Conservation (phyloP, 2,888 invertebrate genomes). For the Cheilosia variabilis region DNA sequence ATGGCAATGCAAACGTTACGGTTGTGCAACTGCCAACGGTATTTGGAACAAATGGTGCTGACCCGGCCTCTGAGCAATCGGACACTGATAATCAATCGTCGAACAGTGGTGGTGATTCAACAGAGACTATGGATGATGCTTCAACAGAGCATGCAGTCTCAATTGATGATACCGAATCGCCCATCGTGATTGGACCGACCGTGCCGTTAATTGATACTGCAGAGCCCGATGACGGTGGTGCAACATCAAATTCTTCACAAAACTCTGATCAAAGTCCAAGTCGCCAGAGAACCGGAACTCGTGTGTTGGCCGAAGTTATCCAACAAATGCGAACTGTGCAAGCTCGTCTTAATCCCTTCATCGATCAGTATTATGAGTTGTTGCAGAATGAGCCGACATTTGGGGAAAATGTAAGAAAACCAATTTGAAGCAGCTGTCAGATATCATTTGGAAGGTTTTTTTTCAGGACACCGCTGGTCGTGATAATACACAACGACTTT, state of each 20-base stretch:
- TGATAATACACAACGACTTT: conserved; percentile 87
- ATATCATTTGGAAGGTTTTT: conserved; percentile 8
- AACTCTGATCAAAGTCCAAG: conserved; percentile 68
- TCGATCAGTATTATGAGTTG: conserved; percentile 87
- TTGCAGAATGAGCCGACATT: conserved; percentile 86
- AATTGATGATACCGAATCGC: conserved; percentile 12
- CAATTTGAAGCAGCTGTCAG: conserved; percentile 1
- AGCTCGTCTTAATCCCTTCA: conserved; percentile 87
- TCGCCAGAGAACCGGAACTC: conserved; percentile 81
- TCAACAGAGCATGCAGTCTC: conserved; percentile 19
- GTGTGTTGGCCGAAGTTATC: conserved; percentile 81
- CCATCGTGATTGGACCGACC: conserved; percentile 24
- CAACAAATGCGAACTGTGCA: conserved; percentile 82
- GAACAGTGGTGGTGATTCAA: conserved; percentile 46
- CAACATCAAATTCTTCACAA: conserved; percentile 64
- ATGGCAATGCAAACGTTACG: conserved; percentile 82
- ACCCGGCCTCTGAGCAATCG: conserved; percentile 46
- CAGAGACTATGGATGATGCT: conserved; percentile 61
- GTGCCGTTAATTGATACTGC: not conserved
- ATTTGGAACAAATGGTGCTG: conserved; percentile 78
- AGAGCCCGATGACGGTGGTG: conserved; percentile 48
- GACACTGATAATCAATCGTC: conserved; percentile 59
- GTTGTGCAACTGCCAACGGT: conserved; percentile 82
- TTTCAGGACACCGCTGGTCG: conserved; percentile 83
- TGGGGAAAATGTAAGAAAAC: conserved; percentile 79